phyloP scores from a whole-genome alignment of 2,888 invertebrate genomes.

The Tipula confusa region DNA sequence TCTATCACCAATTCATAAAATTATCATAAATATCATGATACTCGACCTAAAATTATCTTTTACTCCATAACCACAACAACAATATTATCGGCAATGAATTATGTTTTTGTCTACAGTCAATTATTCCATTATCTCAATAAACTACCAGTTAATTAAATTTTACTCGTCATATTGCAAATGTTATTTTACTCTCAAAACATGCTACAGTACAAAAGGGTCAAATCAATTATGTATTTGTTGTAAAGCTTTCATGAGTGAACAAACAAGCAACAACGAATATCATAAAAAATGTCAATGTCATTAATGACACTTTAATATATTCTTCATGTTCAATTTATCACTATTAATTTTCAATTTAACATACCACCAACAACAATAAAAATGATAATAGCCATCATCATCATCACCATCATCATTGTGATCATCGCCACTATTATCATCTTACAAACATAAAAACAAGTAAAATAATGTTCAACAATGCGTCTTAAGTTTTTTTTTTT shows the following conservation, averaged over 20 bases:
- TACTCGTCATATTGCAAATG: not conserved
- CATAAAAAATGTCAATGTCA: constrained; percentile 25
- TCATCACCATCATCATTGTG: not conserved
- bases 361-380: constrained; percentile 3
- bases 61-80: too few species aligned
- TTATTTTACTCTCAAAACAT: not conserved
- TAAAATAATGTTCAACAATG: not conserved
- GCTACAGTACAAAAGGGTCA: not conserved
- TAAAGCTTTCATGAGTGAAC: not conserved
- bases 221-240: not conserved
- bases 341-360: constrained; percentile 25
- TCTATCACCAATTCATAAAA: too few species aligned
- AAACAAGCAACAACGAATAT: not conserved
- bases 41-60: too few species aligned
- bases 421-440: not conserved
- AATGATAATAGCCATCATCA: constrained; percentile 25
- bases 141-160: not conserved
- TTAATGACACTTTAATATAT: not conserved
- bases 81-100: too few species aligned
- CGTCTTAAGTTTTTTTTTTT: not conserved
- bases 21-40: too few species aligned
- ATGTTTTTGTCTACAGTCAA: too few species aligned
- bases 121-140: not conserved
- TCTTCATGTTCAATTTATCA: constrained; percentile 25
- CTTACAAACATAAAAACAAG: not conserved